phyloP scores from a whole-genome alignment of 2,113 vertebrate species.

The Dromiciops gliroides region DNA sequence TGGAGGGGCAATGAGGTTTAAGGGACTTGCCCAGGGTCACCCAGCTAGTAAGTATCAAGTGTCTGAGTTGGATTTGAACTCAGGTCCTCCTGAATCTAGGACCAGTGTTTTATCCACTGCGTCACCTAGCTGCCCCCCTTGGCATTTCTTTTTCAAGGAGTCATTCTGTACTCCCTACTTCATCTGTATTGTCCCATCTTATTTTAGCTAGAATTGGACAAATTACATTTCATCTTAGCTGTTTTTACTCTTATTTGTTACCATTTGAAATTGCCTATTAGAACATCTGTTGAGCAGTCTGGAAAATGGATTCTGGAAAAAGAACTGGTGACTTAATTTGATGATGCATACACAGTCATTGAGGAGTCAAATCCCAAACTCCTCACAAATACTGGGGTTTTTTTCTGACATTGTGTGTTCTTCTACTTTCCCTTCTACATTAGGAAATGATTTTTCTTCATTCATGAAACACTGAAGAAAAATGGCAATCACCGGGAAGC shows the following conservation, averaged over 20 bases:
- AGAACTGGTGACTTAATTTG: constrained; percentile 64
- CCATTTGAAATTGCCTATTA: constrained; percentile 69
- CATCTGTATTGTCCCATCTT: constrained; percentile 32
- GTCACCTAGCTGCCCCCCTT: too few species aligned
- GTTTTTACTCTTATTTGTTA: constrained; percentile 67
- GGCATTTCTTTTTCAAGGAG: constrained; percentile 49
- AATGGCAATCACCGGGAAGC: constrained; percentile 13
- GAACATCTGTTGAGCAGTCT: constrained; percentile 61
- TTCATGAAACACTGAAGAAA: constrained; percentile 55
- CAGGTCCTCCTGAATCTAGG: too few species aligned
- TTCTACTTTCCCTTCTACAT: constrained; percentile 43
- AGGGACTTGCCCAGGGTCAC: too few species aligned
- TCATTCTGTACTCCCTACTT: constrained; percentile 9
- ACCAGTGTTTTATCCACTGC: too few species aligned
- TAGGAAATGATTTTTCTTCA: constrained; percentile 34
- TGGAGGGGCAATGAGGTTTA: too few species aligned
- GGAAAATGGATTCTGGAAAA: constrained; percentile 69
- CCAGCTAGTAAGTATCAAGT: too few species aligned
- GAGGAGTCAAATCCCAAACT: constrained; percentile 50
- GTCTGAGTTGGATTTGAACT: too few species aligned
- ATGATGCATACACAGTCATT: constrained; percentile 54
- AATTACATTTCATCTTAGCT: constrained; percentile 55
- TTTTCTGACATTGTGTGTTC: constrained; percentile 60
- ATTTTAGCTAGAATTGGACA: constrained; percentile 9
- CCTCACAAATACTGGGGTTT: constrained; percentile 33